Conservation (phyloP, 2,113 vertebrate species). For the Eulemur rufifrons region DNA sequence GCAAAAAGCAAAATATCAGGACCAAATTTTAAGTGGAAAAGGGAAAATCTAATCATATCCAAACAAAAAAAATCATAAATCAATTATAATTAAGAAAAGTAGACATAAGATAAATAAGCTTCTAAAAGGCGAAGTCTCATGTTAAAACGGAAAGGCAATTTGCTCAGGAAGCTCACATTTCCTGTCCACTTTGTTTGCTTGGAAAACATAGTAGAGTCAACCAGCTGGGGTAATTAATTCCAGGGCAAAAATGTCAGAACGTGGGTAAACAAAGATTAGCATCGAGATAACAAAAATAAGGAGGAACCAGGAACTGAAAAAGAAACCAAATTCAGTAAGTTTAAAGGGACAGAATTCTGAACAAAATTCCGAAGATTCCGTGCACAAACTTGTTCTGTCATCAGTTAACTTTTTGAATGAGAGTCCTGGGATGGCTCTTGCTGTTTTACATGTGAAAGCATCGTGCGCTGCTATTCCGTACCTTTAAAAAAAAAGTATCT, state of each 20-base stretch:
- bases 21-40: constrained; percentile 32
- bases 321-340: not conserved
- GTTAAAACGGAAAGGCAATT: not conserved
- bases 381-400: not conserved
- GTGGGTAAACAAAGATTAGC: constrained; percentile 73
- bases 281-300: constrained; percentile 58
- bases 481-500: not conserved
- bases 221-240: constrained; percentile 75
- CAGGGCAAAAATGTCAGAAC: constrained; percentile 59
- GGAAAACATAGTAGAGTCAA: constrained; percentile 56
- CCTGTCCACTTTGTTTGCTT: constrained; percentile 73
- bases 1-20: not conserved
- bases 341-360: constrained; percentile 16
- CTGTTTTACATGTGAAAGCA: constrained; percentile 11
- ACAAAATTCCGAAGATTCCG: constrained; percentile 1
- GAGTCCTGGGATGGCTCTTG: not conserved
- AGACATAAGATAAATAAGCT: not conserved
- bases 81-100: not conserved
- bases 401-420: not conserved
- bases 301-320: constrained; percentile 16
- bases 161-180: constrained; percentile 69
- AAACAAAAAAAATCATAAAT: not conserved
- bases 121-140: not conserved
- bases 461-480: no score
- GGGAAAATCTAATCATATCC: not conserved